phyloP scores from a whole-genome alignment of 37 sponge, comb jelly and placozoan species.

The Amphimedon queenslandica region DNA sequence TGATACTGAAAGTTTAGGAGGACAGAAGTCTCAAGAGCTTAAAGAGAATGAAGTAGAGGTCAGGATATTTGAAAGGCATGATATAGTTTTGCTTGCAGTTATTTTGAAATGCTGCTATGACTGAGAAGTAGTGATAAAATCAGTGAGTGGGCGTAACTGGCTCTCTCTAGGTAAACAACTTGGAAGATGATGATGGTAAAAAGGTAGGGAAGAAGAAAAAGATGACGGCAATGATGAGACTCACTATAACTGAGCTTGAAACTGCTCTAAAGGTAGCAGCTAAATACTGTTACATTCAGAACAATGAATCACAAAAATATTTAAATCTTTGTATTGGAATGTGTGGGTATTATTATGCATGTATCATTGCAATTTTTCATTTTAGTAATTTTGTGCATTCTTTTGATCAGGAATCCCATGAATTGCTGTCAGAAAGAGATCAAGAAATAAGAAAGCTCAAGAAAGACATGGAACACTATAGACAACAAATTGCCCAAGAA shows the following conservation, averaged over 20 bases:
- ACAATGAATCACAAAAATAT: too few relatives aligned
- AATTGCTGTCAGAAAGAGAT: constrained; percentile 43
- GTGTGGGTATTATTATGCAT: background rate
- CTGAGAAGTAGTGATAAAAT: too few relatives aligned
- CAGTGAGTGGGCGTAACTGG: too few relatives aligned
- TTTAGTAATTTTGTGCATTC: background rate
- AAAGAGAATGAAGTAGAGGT: background rate
- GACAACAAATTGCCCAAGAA: constrained; percentile 56
- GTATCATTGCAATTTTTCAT: background rate
- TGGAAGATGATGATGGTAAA: background rate
- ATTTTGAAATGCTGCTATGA: too few relatives aligned
- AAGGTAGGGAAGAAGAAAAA: constrained; percentile 14
- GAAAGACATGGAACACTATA: constrained; percentile 47
- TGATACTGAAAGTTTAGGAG: background rate
- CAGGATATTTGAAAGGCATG: too few relatives aligned
- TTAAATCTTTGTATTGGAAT: too few relatives aligned
- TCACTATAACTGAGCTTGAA: constrained; percentile 45
- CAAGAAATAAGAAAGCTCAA: constrained; percentile 32
- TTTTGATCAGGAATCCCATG: constrained; percentile 48
- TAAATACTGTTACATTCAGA: too few relatives aligned
- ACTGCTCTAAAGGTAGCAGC: constrained; percentile 38
- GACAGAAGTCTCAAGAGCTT: background rate
- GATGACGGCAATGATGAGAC: constrained; percentile 30
- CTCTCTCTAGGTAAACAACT: too few relatives aligned
- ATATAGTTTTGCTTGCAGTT: too few relatives aligned